A percentile compares a stretch with the other conserved stretches of the same genome.
phyloP scores from a whole-genome alignment of 2,113 vertebrate species.

The Odontophorus gujanensis region DNA sequence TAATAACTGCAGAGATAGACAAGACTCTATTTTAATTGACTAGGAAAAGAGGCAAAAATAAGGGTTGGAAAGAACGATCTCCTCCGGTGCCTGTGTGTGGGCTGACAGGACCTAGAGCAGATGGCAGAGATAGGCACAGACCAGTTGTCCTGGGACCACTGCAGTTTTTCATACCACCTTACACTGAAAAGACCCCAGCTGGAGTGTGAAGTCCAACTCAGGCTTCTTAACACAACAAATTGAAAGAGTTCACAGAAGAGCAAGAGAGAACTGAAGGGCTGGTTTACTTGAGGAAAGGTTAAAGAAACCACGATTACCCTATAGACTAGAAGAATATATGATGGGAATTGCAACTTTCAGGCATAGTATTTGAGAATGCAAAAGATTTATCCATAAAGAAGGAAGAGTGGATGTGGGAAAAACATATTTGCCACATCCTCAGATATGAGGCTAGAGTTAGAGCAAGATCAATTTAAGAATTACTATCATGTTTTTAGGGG shows the following conservation, averaged over 20 bases:
- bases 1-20: neutral
- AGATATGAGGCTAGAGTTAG: neutral
- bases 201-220: neutral
- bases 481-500: neutral
- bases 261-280: neutral
- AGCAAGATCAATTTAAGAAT: neutral
- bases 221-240: neutral
- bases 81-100: neutral
- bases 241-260: neutral
- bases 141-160: neutral
- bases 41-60: neutral
- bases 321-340: fast-evolving
- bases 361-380: neutral
- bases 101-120: neutral
- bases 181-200: neutral
- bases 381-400: neutral
- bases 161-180: neutral
- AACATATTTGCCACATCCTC: neutral
- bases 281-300: neutral
- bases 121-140: neutral
- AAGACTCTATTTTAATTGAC: neutral
- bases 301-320: neutral
- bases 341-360: neutral
- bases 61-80: neutral
- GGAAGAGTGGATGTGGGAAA: neutral